A percentile compares a stretch with the other conserved stretches of the same genome.
Conservation (phyloP, 2,113 vertebrate genomes). For the Myocastor coypus region DNA sequence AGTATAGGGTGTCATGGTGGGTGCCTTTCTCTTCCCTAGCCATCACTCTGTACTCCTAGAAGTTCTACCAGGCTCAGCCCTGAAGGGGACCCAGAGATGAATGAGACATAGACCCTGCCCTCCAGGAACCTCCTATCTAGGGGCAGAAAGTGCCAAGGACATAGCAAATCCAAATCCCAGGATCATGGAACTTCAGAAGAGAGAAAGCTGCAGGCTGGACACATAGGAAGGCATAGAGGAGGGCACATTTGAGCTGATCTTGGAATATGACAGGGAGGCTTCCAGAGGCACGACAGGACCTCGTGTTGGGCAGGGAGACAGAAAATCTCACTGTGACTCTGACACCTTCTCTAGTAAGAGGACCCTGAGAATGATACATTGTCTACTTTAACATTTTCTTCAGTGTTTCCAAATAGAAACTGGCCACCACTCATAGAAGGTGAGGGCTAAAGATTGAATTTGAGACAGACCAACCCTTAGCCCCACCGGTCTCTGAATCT, state of each 20-base stretch:
- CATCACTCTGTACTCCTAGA: neutral
- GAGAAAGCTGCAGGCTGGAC: neutral
- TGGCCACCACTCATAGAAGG: neutral
- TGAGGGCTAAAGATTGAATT: neutral
- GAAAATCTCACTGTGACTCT: neutral
- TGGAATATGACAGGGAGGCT: neutral
- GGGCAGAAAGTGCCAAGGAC: conserved; percentile 19
- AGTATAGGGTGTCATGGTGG: neutral
- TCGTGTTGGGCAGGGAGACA: neutral
- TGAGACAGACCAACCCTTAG: neutral
- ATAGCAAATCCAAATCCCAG: conserved; percentile 17
- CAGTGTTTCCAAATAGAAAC: conserved; percentile 39
- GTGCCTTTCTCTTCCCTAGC: neutral
- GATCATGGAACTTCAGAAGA: conserved; percentile 33
- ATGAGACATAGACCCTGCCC: conserved; percentile 67
- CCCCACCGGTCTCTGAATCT: neutral
- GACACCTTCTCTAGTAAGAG: neutral
- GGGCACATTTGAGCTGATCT: conserved; percentile 50
- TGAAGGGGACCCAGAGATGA: conserved; percentile 49
- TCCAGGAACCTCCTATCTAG: conserved; percentile 24
- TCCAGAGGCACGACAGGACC: neutral
- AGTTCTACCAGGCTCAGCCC: neutral
- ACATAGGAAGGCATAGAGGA: conserved; percentile 15
- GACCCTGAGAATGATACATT: neutral
- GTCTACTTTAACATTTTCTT: neutral